These are phyloP conservation scores for Oscheius onirici DNA, from an alignment of 2,888 invertebrate species.

Conservation along the genomic window DNA sequence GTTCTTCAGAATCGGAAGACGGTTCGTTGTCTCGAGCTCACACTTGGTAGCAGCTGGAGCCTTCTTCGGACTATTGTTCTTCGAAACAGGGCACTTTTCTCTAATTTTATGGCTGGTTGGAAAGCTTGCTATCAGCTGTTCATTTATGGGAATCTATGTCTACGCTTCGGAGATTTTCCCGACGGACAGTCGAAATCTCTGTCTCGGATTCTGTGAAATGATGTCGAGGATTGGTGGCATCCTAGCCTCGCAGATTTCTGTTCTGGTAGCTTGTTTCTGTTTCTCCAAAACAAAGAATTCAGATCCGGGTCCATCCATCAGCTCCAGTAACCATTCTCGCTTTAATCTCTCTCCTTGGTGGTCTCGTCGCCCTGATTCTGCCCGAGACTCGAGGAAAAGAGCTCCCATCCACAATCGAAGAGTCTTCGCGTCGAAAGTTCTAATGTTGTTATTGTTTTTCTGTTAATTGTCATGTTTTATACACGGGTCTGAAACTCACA, in stretches of 20 bases:
- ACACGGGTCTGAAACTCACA: too few species aligned
- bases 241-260: conserved; percentile 35
- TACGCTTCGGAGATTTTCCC: conserved; percentile 49
- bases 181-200: conserved; percentile 33
- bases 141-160: conserved; percentile 58
- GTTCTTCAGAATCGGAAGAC: conserved; percentile 38
- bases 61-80: conserved; percentile 38
- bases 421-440: conserved; percentile 23
- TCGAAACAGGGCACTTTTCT: neutral
- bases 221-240: conserved; percentile 36
- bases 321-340: conserved; percentile 27
- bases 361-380: conserved; percentile 22
- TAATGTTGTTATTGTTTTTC: conserved; percentile 7
- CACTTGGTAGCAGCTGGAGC: conserved; percentile 49
- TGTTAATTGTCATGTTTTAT: neutral
- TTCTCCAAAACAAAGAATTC: neutral
- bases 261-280: conserved; percentile 25
- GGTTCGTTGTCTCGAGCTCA: conserved; percentile 41
- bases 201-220: conserved; percentile 36
- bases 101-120: conserved; percentile 48
- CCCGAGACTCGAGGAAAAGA: conserved; percentile 32
- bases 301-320: conserved; percentile 15
- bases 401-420: conserved; percentile 20
- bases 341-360: conserved; percentile 21
- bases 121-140: conserved; percentile 56